These are phyloP conservation scores for Salvelinus alpinus DNA, from an alignment of 2,113 vertebrate species.

Conservation along the genomic window DNA sequence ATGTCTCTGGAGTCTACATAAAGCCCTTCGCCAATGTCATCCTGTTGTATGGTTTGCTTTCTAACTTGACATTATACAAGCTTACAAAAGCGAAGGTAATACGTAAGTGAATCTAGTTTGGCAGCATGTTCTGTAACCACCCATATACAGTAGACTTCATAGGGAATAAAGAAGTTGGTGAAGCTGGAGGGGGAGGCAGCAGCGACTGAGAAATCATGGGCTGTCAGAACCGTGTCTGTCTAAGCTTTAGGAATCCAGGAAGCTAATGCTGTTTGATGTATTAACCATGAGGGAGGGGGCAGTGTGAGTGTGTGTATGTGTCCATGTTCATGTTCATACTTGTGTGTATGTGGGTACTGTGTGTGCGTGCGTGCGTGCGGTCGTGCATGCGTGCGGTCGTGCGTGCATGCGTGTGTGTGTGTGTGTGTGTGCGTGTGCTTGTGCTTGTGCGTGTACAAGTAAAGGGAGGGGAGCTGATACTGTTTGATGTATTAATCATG, in stretches of 20 bases:
- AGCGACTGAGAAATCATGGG: conserved; percentile 60
- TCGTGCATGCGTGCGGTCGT: conserved; percentile 2
- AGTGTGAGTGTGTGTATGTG: conserved; percentile 30
- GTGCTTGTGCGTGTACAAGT: neutral
- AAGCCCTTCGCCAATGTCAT: conserved; percentile 60
- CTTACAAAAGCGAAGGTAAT: conserved; percentile 67
- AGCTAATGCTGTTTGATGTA: conserved; percentile 80
- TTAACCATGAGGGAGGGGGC: conserved; percentile 77
- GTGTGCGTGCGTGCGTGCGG: conserved; percentile 17
- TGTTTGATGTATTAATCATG: conserved; percentile 77
- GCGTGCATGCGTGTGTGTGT: conserved; percentile 3
- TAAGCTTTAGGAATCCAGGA: conserved; percentile 72
- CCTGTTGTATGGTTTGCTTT: conserved; percentile 60
- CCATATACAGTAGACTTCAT: conserved; percentile 65
- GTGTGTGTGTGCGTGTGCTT: conserved; percentile 10
- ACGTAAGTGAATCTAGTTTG: conserved; percentile 70
- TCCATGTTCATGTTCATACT: conserved; percentile 2
- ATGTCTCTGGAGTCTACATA: conserved; percentile 39
- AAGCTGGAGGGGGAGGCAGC: conserved; percentile 55
- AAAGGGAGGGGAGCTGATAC: conserved; percentile 49
- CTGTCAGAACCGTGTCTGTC: conserved; percentile 75
- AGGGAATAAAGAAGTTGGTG: conserved; percentile 56
- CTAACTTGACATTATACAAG: conserved; percentile 70
- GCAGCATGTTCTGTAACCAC: conserved; percentile 68
- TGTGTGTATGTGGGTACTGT: conserved; percentile 2